Evolutionary conservation across 2,797 vertebrate species (phyloP), one percentile per base, ranked within the genome.

Genomic region (Clarias platycephalus): DNA sequence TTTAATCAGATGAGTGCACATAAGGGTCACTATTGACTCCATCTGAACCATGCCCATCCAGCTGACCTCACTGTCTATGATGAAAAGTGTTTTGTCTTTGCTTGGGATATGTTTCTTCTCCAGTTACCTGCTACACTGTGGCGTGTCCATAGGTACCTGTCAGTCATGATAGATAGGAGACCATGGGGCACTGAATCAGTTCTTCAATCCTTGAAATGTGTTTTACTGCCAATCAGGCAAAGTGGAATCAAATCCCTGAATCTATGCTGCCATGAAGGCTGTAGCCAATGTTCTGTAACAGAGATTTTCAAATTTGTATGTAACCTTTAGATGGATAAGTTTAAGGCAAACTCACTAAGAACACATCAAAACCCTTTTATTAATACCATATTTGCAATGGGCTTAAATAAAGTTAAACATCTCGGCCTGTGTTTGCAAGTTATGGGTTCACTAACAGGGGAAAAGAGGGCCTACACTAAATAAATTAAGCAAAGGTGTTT

Each of bases 21-120:
- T 10, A 79, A 40, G 78, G 20, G 37, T 24, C 66, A 40, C 66
- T 60, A 31, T 31, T 31, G 58, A 63, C 62, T 31, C 53, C 44
- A 67, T 74, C 76, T 81, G 77, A 84, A 78, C 77, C 82, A 81
- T 84, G 62, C 53, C 16, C 13, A 26, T 83, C 60, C 57, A 68
- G 5, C 62, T 75, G 66, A 83, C 68, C 68, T 83, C 81, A 6
- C 67, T 76, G 57, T 68, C 57, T 22, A 10, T 53, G 82, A 82
- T 40, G 13, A 80, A 76, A 84, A 44, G 72, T 40, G 60, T 81
- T 85, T 82, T 82, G 68, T 80, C 83, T 78, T 78, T 85, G 76
- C 82, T 85, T 55, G 62, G 80, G 68, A 80, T 77, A 40, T 86
- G 81, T 80, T 88, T 81, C 84, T 86, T 87, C 76, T 88, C 60